Evolutionary conservation across 2,113 vertebrate species (phyloP), one percentile per base, ranked within the genome.

Genomic region (Brachypteracias leptosomus): DNA sequence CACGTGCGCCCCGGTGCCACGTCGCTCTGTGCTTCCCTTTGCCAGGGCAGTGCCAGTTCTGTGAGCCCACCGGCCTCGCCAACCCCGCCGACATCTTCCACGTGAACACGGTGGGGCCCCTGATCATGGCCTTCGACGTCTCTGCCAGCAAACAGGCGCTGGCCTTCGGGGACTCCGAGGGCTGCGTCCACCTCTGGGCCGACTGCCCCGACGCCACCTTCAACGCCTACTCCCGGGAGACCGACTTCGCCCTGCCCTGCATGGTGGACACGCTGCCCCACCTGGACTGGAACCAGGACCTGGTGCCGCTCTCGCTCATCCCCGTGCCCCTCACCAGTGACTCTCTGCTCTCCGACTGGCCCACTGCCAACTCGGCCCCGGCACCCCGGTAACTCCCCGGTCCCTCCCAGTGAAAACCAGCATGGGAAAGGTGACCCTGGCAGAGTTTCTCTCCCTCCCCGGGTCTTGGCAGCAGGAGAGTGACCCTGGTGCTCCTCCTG

Each of bases 11-110:
- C 54, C 1, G 18, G 15, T 73, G 40, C 77, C 61, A 29, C 20
- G 4, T 2, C 2, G 2, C 49, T 44, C 80, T 49, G 2, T 5
- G 74, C 38, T 28, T 35, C 47, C 52, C 46, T 31, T 63, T 28
- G 6, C 2, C 90, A 99, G 99, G 99, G 77, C 99, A 99, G 83
- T 99, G 99, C 96, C 99, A 99, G 98, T 99, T 99, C 97, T 99
- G 99, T 5, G 99, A 99, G 95, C 99, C 99, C 96, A 99, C 99
- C 2, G 99, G 99, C 82, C 98, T 99, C 15, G 99, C 99, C 94
- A 99, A 98, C 67, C 96, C 99, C 11, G 99, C 99, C 0, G 99
- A 99, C 89, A 98, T 99, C 93, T 99, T 99, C 89, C 99, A 99
- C 35, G 98, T 99, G 33, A 99, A 99, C 97, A 99, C 99, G 0